Base-by-base conservation (phyloP, 2,888 invertebrate species). In the Drosophila leonis region DNA sequence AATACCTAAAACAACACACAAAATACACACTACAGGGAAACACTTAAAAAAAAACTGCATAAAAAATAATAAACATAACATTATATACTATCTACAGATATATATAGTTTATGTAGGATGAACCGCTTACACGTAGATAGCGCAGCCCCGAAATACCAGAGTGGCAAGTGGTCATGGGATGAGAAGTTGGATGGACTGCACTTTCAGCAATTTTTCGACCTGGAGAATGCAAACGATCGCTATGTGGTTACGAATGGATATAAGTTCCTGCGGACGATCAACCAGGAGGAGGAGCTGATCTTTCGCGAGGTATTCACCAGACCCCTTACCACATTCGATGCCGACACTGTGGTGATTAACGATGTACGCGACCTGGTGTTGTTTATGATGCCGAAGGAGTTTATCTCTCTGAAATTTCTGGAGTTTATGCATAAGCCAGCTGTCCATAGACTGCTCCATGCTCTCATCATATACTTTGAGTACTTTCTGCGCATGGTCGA, bases 281-380 rank as follows among this genome's bases (percentile, higher is more conserved):
- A 56, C 31, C 56, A 24, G 10, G 42, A 56, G 56, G 56, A 56
- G 42, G 56, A 56, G n/a, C 12, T 56, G 15, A 33, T 56, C 56
- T 56, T 56, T n/a, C 56, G 56, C 1, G 41, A 56, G 42, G 10
- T 56, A 12, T 42, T 24, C 20, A n/a, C 2, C 5, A 15, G 46
- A n/a, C n/a, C 27, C 27, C 3, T 33, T 7, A 44, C 33, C 42
- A 33, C 56, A 10, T 56, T n/a, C 42, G 42, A 56, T 33, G 20
- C 56, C 8, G 56, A 56, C 12, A 56, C 56, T 4, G 46, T 56
- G 56, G 56, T 56, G 24, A 46, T 46, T 1, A 46, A 46, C 27
- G 27, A 46, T 2, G 27, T 46, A 13, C 46, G 46, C 10, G 46
- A 46, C 10, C 27, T 46, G 46, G 46, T 46, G 5, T n/a, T 44